Base-by-base conservation (phyloP, 2,888 invertebrate genomes). In the Prostheceraeus crozeri region DNA sequence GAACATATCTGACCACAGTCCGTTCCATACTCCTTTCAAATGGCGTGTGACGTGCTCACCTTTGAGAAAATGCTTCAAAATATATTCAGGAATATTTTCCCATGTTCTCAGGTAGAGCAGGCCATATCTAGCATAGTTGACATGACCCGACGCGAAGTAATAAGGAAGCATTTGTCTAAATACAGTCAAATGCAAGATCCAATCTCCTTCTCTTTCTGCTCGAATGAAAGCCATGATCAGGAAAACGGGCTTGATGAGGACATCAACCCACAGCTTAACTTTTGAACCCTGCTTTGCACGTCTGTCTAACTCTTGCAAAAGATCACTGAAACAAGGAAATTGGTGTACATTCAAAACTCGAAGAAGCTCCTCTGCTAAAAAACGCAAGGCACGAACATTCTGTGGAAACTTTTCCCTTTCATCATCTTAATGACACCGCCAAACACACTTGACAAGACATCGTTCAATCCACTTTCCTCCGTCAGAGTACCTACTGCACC, bases 91-190 rank as follows among this genome's bases (percentile, higher is more conserved):
- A 6, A 66, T 46, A 1, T 30, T n/a, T 54, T 63, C 60, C 63
- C 64, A 64, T 1, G 62, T 60, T 28, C 64, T 25, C 2, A 67
- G 53, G 40, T 67, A 66, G 35, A 62, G 66, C 30, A 66, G 30
- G 2, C 61, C 65, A 63, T 66, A 67, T 35, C 61, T 45, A 8
- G 62, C 62, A 51, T 66, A 67, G 54, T 65, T 66, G 6, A 61
- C 19, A 46, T 67, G 66, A 4, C 64, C 62, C n/a, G 65, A 60
- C 0, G 65, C 65, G 53, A 68, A 66, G 52, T 65, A 67, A 46
- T 65, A 66, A 2, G 64, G 65, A 35, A 66, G 33, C 65, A 68
- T 67, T 8, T n/a, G n/a, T n/a, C n/a, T n/a, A n/a, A n/a, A n/a
- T n/a, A n/a, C n/a, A n/a, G n/a, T n/a, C n/a, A n/a, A n/a, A n/a